Evolutionary conservation across 2,888 invertebrate species (phyloP).

Genomic region (Creontiades dilutus): DNA sequence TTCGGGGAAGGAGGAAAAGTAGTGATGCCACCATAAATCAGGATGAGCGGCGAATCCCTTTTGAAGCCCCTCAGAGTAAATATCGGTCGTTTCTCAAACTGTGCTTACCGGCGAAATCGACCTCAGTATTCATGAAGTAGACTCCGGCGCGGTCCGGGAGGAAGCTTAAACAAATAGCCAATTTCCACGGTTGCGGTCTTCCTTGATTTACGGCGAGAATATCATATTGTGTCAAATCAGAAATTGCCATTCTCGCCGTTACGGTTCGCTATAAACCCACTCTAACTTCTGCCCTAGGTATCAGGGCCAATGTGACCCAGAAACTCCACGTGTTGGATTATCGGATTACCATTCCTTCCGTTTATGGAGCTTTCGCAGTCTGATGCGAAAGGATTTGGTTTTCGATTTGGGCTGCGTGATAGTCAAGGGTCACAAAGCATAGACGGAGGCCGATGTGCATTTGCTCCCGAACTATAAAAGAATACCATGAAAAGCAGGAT

Average conservation of each 20-base stretch:
- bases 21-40: constrained; percentile 48
- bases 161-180: constrained; percentile 70
- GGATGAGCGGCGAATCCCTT: constrained; percentile 53
- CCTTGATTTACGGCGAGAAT: constrained; percentile 63
- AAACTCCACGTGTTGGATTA: constrained; percentile 44
- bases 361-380: not conserved
- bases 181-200: constrained; percentile 54
- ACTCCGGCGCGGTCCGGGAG: not conserved
- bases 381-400: not conserved
- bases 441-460: not conserved
- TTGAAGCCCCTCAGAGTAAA: constrained; percentile 50
- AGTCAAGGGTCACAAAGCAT: not conserved
- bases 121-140: constrained; percentile 64
- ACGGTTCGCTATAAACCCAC: constrained; percentile 16
- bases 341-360: constrained; percentile 22
- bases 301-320: constrained; percentile 24
- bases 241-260: constrained; percentile 56
- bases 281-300: not conserved
- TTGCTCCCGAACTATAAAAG: not conserved
- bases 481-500: not conserved
- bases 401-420: constrained; percentile 7
- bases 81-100: constrained; percentile 48
- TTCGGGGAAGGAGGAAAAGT: constrained; percentile 41
- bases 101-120: constrained; percentile 52
- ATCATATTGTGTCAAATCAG: constrained; percentile 63